phyloP scores from a whole-genome alignment of 1,140 invertebrate genomes.

The Medauroidea extradentata region DNA sequence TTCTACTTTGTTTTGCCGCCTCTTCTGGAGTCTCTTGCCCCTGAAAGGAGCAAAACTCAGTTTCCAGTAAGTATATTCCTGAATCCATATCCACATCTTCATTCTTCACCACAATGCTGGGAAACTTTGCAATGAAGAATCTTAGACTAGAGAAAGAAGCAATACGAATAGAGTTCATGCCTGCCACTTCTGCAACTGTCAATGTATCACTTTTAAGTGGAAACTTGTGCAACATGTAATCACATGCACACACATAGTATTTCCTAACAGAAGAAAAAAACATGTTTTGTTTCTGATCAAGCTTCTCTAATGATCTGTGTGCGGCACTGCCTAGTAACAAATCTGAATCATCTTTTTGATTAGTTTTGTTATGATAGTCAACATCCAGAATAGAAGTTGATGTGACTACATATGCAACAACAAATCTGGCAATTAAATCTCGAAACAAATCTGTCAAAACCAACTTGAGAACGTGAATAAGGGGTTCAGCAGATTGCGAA shows the following conservation, averaged over 20 bases:
- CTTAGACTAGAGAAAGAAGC: not conserved
- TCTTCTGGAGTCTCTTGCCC: not conserved
- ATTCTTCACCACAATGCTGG: not conserved
- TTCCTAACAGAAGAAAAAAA: not conserved
- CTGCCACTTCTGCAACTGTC: not conserved
- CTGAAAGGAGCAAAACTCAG: not conserved
- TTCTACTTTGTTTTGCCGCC: not conserved
- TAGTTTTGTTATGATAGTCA: not conserved
- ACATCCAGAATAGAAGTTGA: not conserved
- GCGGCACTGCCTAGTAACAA: not conserved
- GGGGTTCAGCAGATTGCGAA: not conserved
- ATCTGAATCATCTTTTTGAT: constrained; percentile 1
- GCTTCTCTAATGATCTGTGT: not conserved
- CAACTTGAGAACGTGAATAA: not conserved
- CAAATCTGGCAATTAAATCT: constrained; percentile 1
- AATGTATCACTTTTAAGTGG: not conserved
- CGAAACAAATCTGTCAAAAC: not conserved
- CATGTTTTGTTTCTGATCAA: not conserved
- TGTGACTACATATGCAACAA: not conserved
- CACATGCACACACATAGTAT: not conserved
- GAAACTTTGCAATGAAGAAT: not conserved
- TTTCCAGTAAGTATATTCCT: not conserved
- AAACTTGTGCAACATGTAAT: constrained; percentile 2
- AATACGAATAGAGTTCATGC: not conserved
- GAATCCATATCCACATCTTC: not conserved